These are phyloP conservation scores for Sebastolobus altivelis DNA, from an alignment of 2,797 vertebrate genomes.

Conservation along the genomic window DNA sequence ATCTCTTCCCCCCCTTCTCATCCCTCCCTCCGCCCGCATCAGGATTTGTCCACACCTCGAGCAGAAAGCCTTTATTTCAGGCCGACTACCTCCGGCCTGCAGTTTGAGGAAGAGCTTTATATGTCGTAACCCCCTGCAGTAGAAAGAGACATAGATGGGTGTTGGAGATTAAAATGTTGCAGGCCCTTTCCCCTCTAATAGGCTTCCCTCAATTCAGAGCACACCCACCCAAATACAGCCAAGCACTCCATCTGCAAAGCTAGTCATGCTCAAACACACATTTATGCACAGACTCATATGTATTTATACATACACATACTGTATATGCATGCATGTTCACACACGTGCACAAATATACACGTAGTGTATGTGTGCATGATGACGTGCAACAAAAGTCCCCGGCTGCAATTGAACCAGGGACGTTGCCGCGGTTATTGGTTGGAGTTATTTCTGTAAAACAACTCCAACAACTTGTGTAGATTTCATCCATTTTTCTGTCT, in stretches of 20 bases:
- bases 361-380: background rate
- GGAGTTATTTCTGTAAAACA: too few species aligned
- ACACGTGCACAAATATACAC: background rate
- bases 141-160: conserved; percentile 52
- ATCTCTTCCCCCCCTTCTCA: conserved; percentile 6
- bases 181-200: conserved; percentile 52
- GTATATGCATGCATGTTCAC: background rate
- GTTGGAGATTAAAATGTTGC: conserved; percentile 64
- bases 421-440: too few species aligned
- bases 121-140: conserved; percentile 45
- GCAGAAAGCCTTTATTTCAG: conserved; percentile 59
- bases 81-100: conserved; percentile 31
- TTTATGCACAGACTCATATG: background rate
- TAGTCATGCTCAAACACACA: conserved; percentile 40
- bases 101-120: conserved; percentile 61
- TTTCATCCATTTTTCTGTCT: too few species aligned
- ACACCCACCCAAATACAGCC: conserved; percentile 51
- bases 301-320: background rate
- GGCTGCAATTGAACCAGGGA: too few species aligned
- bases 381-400: background rate
- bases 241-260: conserved; percentile 33
- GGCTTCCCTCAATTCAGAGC: conserved; percentile 59
- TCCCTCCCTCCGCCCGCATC: conserved; percentile 43
- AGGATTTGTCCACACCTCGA: conserved; percentile 67
- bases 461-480: too few species aligned